A percentile compares a stretch with the other conserved stretches of the same genome.
Evolutionary conservation across 2,113 vertebrate species (phyloP).

Genomic region (Mastomys natalensis): DNA sequence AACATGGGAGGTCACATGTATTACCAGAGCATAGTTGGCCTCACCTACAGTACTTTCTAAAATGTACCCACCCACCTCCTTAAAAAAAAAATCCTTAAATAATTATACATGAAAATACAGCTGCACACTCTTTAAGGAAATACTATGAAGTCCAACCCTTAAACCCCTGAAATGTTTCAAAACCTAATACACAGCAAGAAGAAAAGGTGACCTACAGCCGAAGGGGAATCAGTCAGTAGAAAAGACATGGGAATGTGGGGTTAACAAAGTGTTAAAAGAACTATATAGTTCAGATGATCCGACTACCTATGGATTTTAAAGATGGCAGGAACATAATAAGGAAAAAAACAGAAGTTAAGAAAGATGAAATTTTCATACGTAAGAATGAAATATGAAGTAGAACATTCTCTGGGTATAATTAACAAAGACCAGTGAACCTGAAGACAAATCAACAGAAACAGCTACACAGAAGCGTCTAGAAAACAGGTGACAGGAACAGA

Average conservation of each 20-base stretch:
- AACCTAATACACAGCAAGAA: background rate
- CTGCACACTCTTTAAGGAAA: background rate
- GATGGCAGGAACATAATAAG: background rate
- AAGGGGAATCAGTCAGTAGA: background rate
- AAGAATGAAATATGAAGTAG: slow-evolving; percentile 24
- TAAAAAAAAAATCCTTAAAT: background rate
- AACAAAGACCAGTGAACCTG: slow-evolving; percentile 1
- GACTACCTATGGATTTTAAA: background rate
- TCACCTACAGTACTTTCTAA: background rate
- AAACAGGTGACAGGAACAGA: background rate
- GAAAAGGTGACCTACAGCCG: background rate
- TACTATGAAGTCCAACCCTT: background rate
- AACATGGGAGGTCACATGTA: background rate
- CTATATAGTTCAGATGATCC: background rate
- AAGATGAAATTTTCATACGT: background rate
- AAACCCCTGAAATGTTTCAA: background rate
- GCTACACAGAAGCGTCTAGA: background rate
- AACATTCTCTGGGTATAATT: background rate
- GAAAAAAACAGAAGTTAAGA: background rate
- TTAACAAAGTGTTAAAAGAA: background rate
- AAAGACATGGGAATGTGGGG: background rate
- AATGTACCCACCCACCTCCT: background rate
- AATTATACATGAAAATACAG: background rate
- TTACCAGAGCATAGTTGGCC: background rate
- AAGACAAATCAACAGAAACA: background rate